Conservation (phyloP, 1,140 invertebrate genomes). For the Drosophila trapezifrons region DNA sequence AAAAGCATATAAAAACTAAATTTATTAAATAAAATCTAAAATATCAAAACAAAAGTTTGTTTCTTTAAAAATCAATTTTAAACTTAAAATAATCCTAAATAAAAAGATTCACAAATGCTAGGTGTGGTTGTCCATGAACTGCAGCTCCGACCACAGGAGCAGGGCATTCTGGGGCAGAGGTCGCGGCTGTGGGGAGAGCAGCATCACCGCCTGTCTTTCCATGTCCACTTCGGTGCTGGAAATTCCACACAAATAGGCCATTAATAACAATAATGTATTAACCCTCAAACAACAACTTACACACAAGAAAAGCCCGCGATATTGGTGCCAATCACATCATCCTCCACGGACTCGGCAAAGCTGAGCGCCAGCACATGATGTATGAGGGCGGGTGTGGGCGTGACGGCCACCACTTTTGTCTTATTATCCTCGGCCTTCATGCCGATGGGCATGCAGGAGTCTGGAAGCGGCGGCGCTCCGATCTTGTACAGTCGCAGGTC, state of each 20-base stretch:
- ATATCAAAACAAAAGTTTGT: not conserved
- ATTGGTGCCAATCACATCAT: conserved; percentile 94
- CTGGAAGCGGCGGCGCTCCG: conserved; percentile 95
- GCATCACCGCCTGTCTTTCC: conserved; percentile 93
- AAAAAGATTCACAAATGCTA: conserved; percentile 23
- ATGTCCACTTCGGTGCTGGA: conserved; percentile 94
- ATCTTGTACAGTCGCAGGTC: conserved; percentile 97
- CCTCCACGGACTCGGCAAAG: conserved; percentile 90
- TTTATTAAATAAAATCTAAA: not conserved
- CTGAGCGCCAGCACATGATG: conserved; percentile 96
- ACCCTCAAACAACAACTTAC: conserved; percentile 87
- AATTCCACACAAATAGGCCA: not conserved
- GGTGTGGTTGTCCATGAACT: conserved; percentile 93
- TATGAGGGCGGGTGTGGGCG: conserved; percentile 89
- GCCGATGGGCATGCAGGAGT: conserved; percentile 97
- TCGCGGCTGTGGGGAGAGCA: conserved; percentile 96
- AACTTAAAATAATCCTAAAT: not conserved
- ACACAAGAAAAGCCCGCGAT: conserved; percentile 96
- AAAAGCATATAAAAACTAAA: no score
- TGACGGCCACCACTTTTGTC: conserved; percentile 94
- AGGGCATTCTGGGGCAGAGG: conserved; percentile 95
- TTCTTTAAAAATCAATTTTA: not conserved
- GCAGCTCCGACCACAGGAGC: conserved; percentile 91
- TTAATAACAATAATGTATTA: not conserved
- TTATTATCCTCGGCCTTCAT: conserved; percentile 97